These are phyloP conservation scores for Oreohelix idahoensis DNA, from an alignment of 1,140 invertebrate species.

Conservation along the genomic window DNA sequence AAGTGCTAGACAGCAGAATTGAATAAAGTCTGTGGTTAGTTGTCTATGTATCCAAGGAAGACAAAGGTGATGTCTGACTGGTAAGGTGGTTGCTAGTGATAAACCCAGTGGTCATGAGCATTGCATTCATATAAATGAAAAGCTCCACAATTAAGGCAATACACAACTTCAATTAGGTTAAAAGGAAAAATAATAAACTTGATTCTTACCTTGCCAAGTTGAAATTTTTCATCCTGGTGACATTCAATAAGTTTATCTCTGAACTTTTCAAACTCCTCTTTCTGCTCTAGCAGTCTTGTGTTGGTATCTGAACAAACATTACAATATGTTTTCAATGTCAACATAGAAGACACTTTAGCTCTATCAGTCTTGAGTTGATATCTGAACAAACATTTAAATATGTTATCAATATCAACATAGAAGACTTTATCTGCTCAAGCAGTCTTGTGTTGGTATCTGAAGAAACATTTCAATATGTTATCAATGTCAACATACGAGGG, in stretches of 20 bases:
- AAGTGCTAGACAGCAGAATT: too few relatives aligned
- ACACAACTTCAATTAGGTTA: too few relatives aligned
- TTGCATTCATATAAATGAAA: too few relatives aligned
- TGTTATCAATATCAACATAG: too few relatives aligned
- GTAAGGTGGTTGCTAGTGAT: too few relatives aligned
- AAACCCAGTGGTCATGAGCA: too few relatives aligned
- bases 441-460: constrained; percentile 37
- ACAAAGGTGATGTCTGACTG: too few relatives aligned
- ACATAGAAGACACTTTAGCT: constrained; percentile 15
- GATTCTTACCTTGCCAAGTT: constrained; percentile 38
- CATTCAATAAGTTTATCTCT: constrained; percentile 43
- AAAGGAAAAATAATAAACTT: background rate
- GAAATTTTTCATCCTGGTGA: constrained; percentile 42
- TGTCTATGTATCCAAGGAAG: too few relatives aligned
- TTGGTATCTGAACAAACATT: constrained; percentile 5
- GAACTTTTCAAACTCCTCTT: constrained; percentile 42
- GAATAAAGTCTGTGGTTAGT: too few relatives aligned
- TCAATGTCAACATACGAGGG: too few relatives aligned
- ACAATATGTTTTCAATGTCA: too few relatives aligned
- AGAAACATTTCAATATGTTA: background rate
- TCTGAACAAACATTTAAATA: background rate
- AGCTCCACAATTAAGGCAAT: too few relatives aligned
- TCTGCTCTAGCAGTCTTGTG: constrained; percentile 45
- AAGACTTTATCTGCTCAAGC: constrained; percentile 36
- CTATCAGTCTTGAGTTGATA: constrained; percentile 38